Base-by-base conservation (phyloP, 2,797 vertebrate species). In the Strix occidentalis region DNA sequence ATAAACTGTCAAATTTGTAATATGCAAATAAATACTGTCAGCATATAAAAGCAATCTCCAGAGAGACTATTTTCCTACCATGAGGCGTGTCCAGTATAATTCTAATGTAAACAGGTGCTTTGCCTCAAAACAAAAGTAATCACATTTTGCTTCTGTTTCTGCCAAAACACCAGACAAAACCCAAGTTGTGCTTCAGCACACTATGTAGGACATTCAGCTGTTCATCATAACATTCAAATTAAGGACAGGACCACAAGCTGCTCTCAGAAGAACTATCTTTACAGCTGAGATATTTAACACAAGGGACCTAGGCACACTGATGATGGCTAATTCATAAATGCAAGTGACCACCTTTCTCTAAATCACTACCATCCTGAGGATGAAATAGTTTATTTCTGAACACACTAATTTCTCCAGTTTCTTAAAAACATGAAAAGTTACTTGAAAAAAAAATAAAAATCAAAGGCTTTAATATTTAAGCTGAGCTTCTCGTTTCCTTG, bases 21-120 rank as follows among this genome's bases (percentile, higher is more conserved):
- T 70, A 94, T 56, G 80, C 80, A 94, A 90, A 89, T 88, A 90
- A 91, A 88, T 54, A 86, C n/a, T 72, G 72, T 41, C 80, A 68
- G 48, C 35, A 76, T 54, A 91, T 41, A 86, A 74, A 93, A 87
- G 77, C 83, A 69, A 31, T 45, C 87, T 88, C 82, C 72, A 93
- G 61, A 92, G 46, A 85, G 54, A 65, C 46, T 64, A 11, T 54
- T 80, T 54, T 87, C 45, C 78, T 89, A 45, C 48, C 48, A 69
- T 5, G 18, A 86, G 74, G 20, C 66, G 84, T 8, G 35, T 72
- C 66, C 51, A 68, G 45, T 79, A 10, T 54, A 80, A 90, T 89
- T 76, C 66, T 77, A 79, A 87, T n/a, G 53, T 57, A 94, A 95
- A 87, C 37, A 79, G 71, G 77, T 91, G 74, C 66, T 84, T 45